Conservation (phyloP, 2,113 vertebrate species). For the Cyprinodon tularosa region DNA sequence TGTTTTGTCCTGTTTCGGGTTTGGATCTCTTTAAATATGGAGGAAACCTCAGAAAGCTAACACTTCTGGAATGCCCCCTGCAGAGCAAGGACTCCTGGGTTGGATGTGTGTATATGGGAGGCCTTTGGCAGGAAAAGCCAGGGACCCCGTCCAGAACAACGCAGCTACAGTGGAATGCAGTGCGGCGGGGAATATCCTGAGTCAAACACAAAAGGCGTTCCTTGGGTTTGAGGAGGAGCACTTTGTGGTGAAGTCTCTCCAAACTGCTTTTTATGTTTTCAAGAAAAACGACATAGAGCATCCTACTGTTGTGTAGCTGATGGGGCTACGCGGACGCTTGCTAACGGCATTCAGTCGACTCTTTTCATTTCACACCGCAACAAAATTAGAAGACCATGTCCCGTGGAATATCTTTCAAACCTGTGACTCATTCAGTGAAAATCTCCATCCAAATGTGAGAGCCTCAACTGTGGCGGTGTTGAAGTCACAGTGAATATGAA, state of each 20-base stretch:
- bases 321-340: slow-evolving; percentile 41
- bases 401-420: slow-evolving; percentile 73
- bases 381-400: slow-evolving; percentile 74
- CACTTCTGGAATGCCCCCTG: slow-evolving; percentile 76
- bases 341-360: slow-evolving; percentile 46
- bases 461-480: slow-evolving; percentile 76
- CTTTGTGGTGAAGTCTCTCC: slow-evolving; percentile 42
- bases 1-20: slow-evolving; percentile 26
- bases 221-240: slow-evolving; percentile 59
- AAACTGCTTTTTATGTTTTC: slow-evolving; percentile 37
- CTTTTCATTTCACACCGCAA: slow-evolving; percentile 70
- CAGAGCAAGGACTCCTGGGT: slow-evolving; percentile 63
- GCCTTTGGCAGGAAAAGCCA: slow-evolving; percentile 71
- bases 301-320: slow-evolving; percentile 31
- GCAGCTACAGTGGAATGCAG: slow-evolving; percentile 74
- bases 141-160: slow-evolving; percentile 68
- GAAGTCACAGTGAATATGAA: slow-evolving; percentile 80
- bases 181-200: slow-evolving; percentile 76
- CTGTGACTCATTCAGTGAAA: slow-evolving; percentile 81
- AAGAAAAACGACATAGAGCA: slow-evolving; percentile 29
- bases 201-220: slow-evolving; percentile 64
- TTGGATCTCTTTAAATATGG: slow-evolving; percentile 13
- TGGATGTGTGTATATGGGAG: slow-evolving; percentile 76
- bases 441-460: slow-evolving; percentile 76
- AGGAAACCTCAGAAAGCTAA: slow-evolving; percentile 48